These are phyloP conservation scores for rat (Rattus norvegicus) DNA, from an alignment of 2,113 vertebrate genomes.

Conservation along the genomic window GRCr8 NC_086023.1:120715501-120716000, in stretches of 20 bases:
- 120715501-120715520: neutral
- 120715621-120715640: neutral
- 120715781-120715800: slow-evolving; percentile 27
- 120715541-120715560: neutral
- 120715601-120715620: neutral
- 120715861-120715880: slow-evolving; percentile 48
- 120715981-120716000: slow-evolving; percentile 20
- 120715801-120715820: slow-evolving; percentile 55
- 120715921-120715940: slow-evolving; percentile 72
- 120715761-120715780: neutral
- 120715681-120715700: neutral
- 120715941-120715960: neutral
- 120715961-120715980: slow-evolving; percentile 19
- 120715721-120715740: slow-evolving; percentile 14
- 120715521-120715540: neutral
- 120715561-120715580: slow-evolving; percentile 1
- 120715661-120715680: neutral
- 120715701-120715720: slow-evolving; percentile 18
- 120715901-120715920: slow-evolving; percentile 50
- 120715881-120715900: slow-evolving; percentile 62
- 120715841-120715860: slow-evolving; percentile 61
- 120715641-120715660: slow-evolving; percentile 5
- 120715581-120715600: slow-evolving; percentile 28
- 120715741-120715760: neutral
- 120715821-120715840: slow-evolving; percentile 47